Percentiles rank a stretch among this genome's conserved stretches.
These are phyloP conservation scores for Auanema freiburgensis DNA, from an alignment of 2,888 invertebrate genomes.

Conservation along the genomic window DNA sequence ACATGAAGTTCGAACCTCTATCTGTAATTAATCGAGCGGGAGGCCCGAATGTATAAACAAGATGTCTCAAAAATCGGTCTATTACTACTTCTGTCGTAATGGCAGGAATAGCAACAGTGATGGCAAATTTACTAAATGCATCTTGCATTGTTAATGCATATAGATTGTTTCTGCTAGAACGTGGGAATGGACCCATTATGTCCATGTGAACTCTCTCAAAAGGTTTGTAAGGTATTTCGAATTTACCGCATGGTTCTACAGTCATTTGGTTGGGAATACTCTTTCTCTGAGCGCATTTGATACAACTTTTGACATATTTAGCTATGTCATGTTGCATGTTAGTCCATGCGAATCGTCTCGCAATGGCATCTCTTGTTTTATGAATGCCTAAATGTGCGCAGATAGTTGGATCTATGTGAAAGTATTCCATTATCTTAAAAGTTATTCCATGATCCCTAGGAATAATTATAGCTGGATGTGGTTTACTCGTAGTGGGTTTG, in stretches of 20 bases:
- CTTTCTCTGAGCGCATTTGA: slow-evolving; percentile 16
- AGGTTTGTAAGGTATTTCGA: slow-evolving; percentile 12
- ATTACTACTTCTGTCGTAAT: slow-evolving; percentile 7
- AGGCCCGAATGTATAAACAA: slow-evolving; percentile 17
- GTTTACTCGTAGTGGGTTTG: background rate
- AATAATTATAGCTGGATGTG: slow-evolving; percentile 11
- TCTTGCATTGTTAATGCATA: slow-evolving; percentile 17
- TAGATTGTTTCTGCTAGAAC: slow-evolving; percentile 17
- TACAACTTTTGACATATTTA: slow-evolving; percentile 11
- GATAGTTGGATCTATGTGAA: slow-evolving; percentile 12
- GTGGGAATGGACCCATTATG: slow-evolving; percentile 24
- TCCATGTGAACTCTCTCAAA: slow-evolving; percentile 25
- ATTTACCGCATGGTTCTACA: slow-evolving; percentile 14
- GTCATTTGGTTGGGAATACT: slow-evolving; percentile 16
- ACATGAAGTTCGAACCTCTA: slow-evolving; percentile 16
- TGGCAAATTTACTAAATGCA: slow-evolving; percentile 19
- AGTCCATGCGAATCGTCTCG: slow-evolving; percentile 17
- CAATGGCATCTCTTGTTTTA: slow-evolving; percentile 10
- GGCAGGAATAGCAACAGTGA: slow-evolving; percentile 13
- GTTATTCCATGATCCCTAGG: slow-evolving; percentile 5
- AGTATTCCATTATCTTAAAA: slow-evolving; percentile 9
- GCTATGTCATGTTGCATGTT: slow-evolving; percentile 14
- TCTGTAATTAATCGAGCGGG: slow-evolving; percentile 21
- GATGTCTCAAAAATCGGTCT: slow-evolving; percentile 6
- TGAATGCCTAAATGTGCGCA: slow-evolving; percentile 22